phyloP scores from a whole-genome alignment of 2,797 vertebrate species.

The Todus mexicanus region DNA sequence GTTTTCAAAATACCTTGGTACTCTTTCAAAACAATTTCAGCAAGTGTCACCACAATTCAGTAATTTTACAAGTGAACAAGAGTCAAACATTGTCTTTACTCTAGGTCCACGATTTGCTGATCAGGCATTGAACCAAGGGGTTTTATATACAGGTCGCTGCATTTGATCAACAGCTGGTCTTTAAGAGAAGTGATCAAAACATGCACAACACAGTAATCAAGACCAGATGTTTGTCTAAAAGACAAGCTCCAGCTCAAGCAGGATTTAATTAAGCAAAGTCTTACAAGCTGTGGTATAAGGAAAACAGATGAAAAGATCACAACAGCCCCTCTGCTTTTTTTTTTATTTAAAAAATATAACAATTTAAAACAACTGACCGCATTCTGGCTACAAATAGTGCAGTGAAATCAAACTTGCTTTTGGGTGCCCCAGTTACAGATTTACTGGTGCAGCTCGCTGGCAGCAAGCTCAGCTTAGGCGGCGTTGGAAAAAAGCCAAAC shows the following conservation, averaged over 20 bases:
- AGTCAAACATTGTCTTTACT: background rate
- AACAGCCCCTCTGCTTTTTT: background rate
- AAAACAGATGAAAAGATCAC: slow-evolving; percentile 28
- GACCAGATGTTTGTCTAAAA: slow-evolving; percentile 41
- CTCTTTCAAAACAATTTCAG: background rate
- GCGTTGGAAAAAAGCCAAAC: background rate
- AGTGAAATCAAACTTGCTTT: background rate
- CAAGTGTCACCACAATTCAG: background rate
- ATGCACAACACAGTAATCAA: background rate
- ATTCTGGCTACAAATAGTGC: background rate
- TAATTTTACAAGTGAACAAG: background rate
- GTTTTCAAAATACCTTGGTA: background rate
- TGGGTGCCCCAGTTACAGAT: background rate
- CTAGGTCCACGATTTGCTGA: background rate
- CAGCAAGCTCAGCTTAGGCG: background rate
- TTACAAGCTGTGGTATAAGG: background rate
- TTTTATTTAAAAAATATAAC: background rate
- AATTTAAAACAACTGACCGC: background rate
- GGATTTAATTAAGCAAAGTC: slow-evolving; percentile 38
- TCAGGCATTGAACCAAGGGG: background rate
- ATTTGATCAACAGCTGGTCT: slow-evolving; percentile 31
- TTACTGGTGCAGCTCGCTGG: background rate
- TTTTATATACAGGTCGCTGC: background rate
- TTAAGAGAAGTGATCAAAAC: background rate
- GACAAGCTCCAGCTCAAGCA: slow-evolving; percentile 22